A percentile compares a stretch with the other conserved stretches of the same genome.
Conservation (phyloP, 2,113 vertebrate species). For the Chionomys nivalis region DNA sequence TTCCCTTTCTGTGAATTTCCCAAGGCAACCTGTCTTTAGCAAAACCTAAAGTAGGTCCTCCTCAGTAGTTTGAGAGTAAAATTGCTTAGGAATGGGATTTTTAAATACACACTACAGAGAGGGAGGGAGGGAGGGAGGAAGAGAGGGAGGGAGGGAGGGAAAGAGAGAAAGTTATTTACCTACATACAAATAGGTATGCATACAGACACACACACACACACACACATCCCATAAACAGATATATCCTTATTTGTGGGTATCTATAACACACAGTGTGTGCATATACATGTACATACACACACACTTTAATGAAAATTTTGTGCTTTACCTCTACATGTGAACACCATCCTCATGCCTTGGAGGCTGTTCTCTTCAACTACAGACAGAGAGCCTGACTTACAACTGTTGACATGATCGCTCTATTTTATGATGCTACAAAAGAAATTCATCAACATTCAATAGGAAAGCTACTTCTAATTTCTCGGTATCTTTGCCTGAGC, state of each 20-base stretch:
- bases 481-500: background rate
- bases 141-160: background rate
- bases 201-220: background rate
- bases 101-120: background rate
- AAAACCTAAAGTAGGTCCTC: background rate
- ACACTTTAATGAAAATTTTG: background rate
- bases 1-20: background rate
- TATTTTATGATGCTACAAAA: background rate
- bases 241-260: background rate
- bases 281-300: background rate
- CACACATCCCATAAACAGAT: background rate
- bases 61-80: background rate
- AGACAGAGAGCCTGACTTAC: background rate
- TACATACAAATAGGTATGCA: background rate
- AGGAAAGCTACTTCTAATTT: background rate
- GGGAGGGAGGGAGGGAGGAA: no score
- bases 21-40: background rate
- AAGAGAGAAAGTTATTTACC: background rate
- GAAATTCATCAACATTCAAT: background rate
- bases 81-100: conserved; percentile 15
- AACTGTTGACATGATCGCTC: background rate
- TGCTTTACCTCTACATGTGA: background rate
- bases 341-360: background rate
- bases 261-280: background rate
- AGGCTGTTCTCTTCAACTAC: background rate